Conservation (phyloP, 2,113 vertebrate genomes). For the Pelusios castaneus region DNA sequence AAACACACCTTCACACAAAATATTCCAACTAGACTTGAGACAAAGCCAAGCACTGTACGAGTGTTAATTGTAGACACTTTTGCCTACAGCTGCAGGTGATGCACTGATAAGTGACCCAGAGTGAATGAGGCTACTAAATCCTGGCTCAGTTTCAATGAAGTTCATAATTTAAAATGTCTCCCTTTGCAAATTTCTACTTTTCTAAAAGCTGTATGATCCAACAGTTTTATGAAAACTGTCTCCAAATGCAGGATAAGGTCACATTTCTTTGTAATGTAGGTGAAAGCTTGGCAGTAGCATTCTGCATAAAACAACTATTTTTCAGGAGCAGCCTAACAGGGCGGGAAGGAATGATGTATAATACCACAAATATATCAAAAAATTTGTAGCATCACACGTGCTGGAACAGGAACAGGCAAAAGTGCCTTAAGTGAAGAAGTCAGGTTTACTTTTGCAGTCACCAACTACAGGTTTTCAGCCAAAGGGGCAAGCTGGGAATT, state of each 20-base stretch:
- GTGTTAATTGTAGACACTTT: rapidly evolving
- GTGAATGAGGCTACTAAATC: background rate
- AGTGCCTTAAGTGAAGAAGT: background rate
- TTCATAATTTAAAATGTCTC: background rate
- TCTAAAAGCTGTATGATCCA: background rate
- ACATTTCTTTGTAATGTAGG: background rate
- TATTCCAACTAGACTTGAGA: background rate
- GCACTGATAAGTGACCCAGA: background rate
- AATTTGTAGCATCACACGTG: background rate
- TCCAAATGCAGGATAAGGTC: background rate
- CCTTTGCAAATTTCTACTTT: background rate
- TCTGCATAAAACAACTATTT: background rate
- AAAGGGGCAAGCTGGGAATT: background rate
- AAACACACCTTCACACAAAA: background rate
- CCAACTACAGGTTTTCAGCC: background rate
- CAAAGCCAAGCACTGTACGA: background rate
- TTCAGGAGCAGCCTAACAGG: background rate
- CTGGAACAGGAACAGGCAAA: background rate
- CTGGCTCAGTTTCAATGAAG: background rate
- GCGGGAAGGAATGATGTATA: background rate
- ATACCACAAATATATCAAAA: no score
- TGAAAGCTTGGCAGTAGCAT: background rate
- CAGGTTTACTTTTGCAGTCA: background rate
- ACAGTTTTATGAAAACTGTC: background rate
- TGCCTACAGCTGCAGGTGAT: background rate